phyloP scores from a whole-genome alignment of 1,140 invertebrate species.

The Anoplolepis gracilipes region DNA sequence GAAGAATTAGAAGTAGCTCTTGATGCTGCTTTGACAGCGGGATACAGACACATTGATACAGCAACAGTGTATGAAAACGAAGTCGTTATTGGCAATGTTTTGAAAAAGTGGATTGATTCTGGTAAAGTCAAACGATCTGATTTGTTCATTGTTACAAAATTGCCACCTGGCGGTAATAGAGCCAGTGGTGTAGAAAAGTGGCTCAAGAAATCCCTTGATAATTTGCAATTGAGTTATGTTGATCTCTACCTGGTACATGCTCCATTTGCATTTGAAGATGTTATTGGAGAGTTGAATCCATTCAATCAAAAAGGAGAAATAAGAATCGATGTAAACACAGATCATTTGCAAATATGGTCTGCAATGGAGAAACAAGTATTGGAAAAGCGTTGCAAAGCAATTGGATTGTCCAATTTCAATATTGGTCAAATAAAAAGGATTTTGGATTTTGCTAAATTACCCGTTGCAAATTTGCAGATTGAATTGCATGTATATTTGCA shows the following conservation, averaged over 20 bases:
- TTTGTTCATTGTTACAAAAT: constrained; percentile 90
- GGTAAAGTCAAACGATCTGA: constrained; percentile 89
- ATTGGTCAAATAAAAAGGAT: constrained; percentile 89
- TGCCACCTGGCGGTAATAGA: constrained; percentile 85
- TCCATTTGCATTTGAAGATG: constrained; percentile 89
- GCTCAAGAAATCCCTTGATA: constrained; percentile 87
- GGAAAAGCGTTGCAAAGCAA: constrained; percentile 88
- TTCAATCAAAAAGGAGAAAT: constrained; percentile 88
- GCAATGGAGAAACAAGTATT: constrained; percentile 90
- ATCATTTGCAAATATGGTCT: constrained; percentile 91
- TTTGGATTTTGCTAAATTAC: constrained; percentile 86
- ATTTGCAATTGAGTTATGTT: constrained; percentile 88
- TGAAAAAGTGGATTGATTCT: constrained; percentile 88
- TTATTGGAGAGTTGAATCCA: constrained; percentile 85
- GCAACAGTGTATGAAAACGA: constrained; percentile 89
- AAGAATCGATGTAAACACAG: constrained; percentile 88
- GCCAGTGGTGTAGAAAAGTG: constrained; percentile 87
- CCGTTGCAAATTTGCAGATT: constrained; percentile 89
- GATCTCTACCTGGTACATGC: constrained; percentile 90
- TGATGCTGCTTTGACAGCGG: constrained; percentile 87
- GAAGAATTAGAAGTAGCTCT: constrained; percentile 87
- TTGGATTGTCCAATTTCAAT: constrained; percentile 94
- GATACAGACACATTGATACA: constrained; percentile 91
- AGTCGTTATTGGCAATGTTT: constrained; percentile 87
- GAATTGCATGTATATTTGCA: constrained; percentile 91